phyloP scores from a whole-genome alignment of 1,140 invertebrate species.

The Papilio machaon region DNA sequence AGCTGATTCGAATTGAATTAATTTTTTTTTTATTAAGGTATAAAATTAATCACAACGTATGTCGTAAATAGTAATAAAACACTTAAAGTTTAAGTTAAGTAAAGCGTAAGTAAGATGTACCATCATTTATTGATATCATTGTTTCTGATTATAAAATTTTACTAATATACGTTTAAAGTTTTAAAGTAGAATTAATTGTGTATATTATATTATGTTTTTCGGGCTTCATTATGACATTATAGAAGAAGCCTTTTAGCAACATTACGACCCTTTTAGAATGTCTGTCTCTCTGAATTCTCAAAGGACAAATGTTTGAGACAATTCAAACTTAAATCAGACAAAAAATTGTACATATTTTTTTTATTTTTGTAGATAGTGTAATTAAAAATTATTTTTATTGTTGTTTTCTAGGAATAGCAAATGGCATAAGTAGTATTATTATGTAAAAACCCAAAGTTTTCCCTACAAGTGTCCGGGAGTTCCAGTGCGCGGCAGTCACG shows the following conservation, averaged over 20 bases:
- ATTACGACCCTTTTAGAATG: no score
- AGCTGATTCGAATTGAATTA: neutral
- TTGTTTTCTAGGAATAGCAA: neutral
- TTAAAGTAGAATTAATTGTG: no score
- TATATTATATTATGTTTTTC: no score
- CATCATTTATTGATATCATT: no score
- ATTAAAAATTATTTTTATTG: neutral
- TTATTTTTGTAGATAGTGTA: neutral
- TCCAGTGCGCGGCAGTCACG: conserved; percentile 61
- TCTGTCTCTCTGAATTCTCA: no score
- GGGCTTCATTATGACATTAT: no score
- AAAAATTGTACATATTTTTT: no score
- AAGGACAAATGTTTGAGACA: neutral
- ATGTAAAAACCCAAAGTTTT: conserved; percentile 48
- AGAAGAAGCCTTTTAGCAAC: no score
- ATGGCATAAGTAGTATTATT: conserved; percentile 24
- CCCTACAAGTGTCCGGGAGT: conserved; percentile 53
- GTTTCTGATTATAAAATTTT: no score
- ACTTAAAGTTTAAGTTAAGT: neutral
- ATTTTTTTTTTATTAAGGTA: neutral
- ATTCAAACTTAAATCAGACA: no score
- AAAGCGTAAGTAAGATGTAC: no score
- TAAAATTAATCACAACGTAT: neutral
- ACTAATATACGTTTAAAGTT: no score
- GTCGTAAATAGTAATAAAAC: neutral